phyloP scores from a whole-genome alignment of 2,888 invertebrate genomes.

The Eupsilia transversa region DNA sequence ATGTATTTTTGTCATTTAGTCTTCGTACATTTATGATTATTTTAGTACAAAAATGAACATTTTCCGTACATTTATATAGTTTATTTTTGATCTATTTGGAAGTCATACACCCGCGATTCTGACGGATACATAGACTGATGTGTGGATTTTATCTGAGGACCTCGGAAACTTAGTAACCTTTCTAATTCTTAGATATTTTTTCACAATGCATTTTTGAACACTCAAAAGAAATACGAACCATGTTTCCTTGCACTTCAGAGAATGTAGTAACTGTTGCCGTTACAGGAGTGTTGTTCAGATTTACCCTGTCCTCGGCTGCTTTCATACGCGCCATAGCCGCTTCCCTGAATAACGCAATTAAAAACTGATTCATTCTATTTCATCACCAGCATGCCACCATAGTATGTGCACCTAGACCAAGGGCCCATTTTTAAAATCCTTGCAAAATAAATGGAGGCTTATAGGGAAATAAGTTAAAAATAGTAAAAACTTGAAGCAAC shows the following conservation, averaged over 20 bases:
- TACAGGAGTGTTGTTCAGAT: constrained; percentile 76
- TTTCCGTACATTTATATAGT: too few relatives aligned
- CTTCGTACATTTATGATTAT: too few relatives aligned
- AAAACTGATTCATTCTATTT: neutral
- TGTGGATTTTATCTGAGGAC: neutral
- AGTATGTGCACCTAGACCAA: too few relatives aligned
- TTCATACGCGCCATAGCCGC: constrained; percentile 86
- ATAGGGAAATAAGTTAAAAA: too few relatives aligned
- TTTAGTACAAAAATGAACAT: too few relatives aligned
- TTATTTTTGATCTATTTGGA: neutral
- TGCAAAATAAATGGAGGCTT: too few relatives aligned
- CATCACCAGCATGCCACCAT: neutral
- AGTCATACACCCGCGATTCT: neutral
- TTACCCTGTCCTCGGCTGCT: constrained; percentile 73
- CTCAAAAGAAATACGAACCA: constrained; percentile 86
- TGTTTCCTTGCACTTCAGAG: constrained; percentile 91
- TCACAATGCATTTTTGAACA: neutral
- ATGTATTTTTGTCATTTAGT: too few relatives aligned
- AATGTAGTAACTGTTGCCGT: constrained; percentile 74
- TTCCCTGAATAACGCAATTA: constrained; percentile 76
- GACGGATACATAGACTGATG: neutral
- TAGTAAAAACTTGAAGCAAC: too few relatives aligned
- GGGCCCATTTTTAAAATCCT: too few relatives aligned
- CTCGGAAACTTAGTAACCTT: neutral
- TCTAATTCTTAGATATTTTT: neutral